phyloP scores from a whole-genome alignment of 2,888 invertebrate genomes.

The Heliconius cydno region DNA sequence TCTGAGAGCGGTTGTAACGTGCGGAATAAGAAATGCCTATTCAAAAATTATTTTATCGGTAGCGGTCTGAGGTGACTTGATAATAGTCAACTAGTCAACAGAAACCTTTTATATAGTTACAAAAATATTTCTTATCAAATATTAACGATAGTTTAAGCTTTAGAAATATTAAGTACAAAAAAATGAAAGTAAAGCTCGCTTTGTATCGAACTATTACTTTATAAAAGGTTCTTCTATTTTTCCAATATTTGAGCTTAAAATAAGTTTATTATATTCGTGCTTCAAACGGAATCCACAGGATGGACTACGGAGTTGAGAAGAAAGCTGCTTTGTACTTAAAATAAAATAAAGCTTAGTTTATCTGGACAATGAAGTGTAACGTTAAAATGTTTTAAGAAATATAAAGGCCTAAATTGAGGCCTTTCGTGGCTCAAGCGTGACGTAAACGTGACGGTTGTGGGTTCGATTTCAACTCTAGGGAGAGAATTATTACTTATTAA shows the following conservation, averaged over 20 bases:
- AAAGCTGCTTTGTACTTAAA: conserved; percentile 7
- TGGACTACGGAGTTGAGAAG: conserved; percentile 12
- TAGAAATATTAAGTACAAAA: not conserved
- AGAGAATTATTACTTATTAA: too few relatives aligned
- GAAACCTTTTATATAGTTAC: not conserved
- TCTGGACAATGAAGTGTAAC: conserved; percentile 6
- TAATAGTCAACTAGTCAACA: not conserved
- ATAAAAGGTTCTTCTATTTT: conserved; percentile 8
- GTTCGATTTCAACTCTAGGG: too few relatives aligned
- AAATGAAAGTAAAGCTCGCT: not conserved
- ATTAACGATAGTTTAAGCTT: not conserved
- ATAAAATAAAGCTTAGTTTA: conserved; percentile 20
- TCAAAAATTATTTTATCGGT: not conserved
- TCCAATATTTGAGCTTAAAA: conserved; percentile 16
- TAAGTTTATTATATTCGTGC: conserved; percentile 24
- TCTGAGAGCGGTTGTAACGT: not conserved
- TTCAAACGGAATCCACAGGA: conserved; percentile 21
- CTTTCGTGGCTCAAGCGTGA: too few relatives aligned
- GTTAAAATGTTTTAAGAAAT: not conserved
- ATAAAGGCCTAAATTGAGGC: not conserved
- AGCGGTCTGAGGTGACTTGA: not conserved
- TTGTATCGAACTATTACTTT: not conserved
- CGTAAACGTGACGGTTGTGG: too few relatives aligned
- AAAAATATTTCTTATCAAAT: not conserved
- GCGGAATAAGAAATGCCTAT: not conserved